Evolutionary conservation across 1,140 invertebrate species (phyloP).

Genomic region (Calycopis cecrops): DNA sequence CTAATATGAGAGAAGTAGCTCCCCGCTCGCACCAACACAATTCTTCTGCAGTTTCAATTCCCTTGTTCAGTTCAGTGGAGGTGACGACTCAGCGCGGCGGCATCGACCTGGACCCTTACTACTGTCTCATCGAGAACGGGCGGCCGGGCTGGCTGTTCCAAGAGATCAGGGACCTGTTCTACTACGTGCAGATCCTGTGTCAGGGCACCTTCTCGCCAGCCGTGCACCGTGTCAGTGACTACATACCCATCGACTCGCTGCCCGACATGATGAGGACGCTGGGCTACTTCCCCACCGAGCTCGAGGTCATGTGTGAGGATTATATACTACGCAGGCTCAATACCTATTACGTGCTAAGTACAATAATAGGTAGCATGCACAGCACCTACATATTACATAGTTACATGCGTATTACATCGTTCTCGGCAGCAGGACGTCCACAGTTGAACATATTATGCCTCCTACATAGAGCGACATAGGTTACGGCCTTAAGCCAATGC

Average conservation of each 20-base stretch:
- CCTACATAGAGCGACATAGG: too few species aligned
- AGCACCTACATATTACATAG: too few species aligned
- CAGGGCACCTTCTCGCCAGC: constrained; percentile 80
- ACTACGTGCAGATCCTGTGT: constrained; percentile 83
- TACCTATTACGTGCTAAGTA: too few species aligned
- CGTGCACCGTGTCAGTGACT: constrained; percentile 74
- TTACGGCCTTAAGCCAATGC: too few species aligned
- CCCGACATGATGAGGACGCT: constrained; percentile 84
- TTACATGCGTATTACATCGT: too few species aligned
- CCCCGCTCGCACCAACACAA: too few species aligned
- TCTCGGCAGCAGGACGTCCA: too few species aligned
- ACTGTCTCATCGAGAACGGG: constrained; percentile 76
- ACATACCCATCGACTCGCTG: constrained; percentile 78
- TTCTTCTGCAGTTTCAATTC: background rate
- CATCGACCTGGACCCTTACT: constrained; percentile 75
- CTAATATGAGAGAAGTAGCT: too few species aligned
- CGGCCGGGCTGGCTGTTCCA: constrained; percentile 79
- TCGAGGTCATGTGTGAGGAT: constrained; percentile 71
- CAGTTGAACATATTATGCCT: too few species aligned
- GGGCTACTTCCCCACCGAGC: constrained; percentile 83
- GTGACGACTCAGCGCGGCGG: constrained; percentile 71
- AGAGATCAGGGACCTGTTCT: constrained; percentile 83
- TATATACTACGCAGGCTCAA: background rate
- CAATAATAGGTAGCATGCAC: too few species aligned
- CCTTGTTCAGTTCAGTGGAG: constrained; percentile 70